phyloP scores from a whole-genome alignment of 2,113 vertebrate species.

The Nannospalax galili region DNA sequence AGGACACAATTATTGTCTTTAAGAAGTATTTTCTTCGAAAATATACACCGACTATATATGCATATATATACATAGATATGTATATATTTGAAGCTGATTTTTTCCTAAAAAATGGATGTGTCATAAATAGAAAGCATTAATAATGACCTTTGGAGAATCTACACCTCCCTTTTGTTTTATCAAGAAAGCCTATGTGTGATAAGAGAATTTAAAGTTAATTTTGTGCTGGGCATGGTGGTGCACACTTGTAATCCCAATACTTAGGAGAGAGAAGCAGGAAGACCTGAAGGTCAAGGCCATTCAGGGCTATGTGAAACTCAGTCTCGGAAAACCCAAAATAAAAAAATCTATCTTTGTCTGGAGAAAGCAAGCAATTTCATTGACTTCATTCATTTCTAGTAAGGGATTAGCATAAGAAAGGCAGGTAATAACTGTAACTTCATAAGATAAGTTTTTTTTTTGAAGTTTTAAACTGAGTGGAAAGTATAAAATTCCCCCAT shows the following conservation, averaged over 20 bases:
- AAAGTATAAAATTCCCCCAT: background rate
- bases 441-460: background rate
- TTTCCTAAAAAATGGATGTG: background rate
- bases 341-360: background rate
- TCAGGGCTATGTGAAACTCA: background rate
- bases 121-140: background rate
- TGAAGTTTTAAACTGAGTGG: background rate
- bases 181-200: background rate
- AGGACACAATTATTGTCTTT: background rate
- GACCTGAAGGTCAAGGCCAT: background rate
- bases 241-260: no score
- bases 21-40: constrained; percentile 50
- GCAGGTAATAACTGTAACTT: background rate
- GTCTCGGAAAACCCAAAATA: background rate
- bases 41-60: background rate
- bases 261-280: background rate
- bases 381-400: constrained; percentile 11
- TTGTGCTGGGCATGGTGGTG: background rate
- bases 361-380: background rate
- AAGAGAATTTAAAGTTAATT: background rate
- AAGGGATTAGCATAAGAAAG: background rate
- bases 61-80: background rate
- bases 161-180: background rate
- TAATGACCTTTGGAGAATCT: background rate
- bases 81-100: background rate